Conservation (phyloP, 2,888 invertebrate species). For the Temnothorax ravouxi region DNA sequence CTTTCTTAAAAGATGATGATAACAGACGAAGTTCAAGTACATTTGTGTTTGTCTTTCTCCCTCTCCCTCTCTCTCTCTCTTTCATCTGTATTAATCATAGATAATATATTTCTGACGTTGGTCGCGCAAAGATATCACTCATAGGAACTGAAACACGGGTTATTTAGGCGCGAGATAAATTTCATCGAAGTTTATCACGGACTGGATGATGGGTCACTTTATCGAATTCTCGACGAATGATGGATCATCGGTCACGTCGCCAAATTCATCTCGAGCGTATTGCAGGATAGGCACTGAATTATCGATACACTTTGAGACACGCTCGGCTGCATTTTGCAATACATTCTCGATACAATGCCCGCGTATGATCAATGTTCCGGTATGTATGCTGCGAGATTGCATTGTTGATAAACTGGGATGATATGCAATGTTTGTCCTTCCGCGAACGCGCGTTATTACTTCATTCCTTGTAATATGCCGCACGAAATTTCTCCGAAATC, state of each 20-base stretch:
- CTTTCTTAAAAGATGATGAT: neutral
- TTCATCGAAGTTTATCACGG: slow-evolving; percentile 63
- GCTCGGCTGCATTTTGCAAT: slow-evolving; percentile 48
- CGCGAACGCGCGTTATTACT: slow-evolving; percentile 40
- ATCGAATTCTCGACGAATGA: slow-evolving; percentile 70
- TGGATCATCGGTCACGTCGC: slow-evolving; percentile 68
- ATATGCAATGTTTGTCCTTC: slow-evolving; percentile 44
- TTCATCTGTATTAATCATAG: neutral
- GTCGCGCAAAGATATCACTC: neutral
- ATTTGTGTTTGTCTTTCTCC: neutral
- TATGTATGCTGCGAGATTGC: slow-evolving; percentile 43
- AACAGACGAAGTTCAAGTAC: neutral
- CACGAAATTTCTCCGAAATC: slow-evolving; percentile 16
- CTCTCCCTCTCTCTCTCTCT: neutral
- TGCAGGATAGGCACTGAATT: slow-evolving; percentile 65
- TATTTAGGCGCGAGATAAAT: slow-evolving; percentile 29
- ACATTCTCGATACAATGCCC: slow-evolving; percentile 37
- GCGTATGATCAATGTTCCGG: slow-evolving; percentile 66
- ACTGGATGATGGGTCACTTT: slow-evolving; percentile 57
- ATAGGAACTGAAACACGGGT: slow-evolving; percentile 41
- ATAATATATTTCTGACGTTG: neutral
- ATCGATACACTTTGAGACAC: slow-evolving; percentile 73
- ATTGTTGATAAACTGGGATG: slow-evolving; percentile 40
- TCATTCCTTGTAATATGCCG: slow-evolving; percentile 34
- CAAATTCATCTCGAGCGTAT: slow-evolving; percentile 70